Evolutionary conservation across 1,140 invertebrate genomes (phyloP).

Genomic region (Eupeodes corollae): DNA sequence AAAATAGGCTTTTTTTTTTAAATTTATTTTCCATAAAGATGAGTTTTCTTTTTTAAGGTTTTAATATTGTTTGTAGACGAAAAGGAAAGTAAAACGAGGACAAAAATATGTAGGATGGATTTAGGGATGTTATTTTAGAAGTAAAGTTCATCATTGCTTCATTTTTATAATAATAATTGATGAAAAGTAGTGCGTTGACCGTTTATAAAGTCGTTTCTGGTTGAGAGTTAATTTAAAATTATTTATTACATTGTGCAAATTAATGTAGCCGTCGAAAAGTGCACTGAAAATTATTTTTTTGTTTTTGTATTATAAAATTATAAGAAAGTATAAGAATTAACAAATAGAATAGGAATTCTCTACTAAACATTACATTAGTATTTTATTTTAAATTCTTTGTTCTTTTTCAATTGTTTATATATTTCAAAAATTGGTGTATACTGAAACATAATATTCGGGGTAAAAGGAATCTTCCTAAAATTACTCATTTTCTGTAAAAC

Average conservation of each 20-base stretch:
- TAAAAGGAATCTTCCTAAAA: too few species aligned
- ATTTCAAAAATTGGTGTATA: constrained; percentile 5
- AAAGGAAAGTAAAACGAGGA: too few species aligned
- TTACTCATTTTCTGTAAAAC: too few species aligned
- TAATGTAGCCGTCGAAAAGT: neutral
- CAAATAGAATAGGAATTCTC: neutral
- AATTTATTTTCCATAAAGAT: too few species aligned
- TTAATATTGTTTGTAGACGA: too few species aligned
- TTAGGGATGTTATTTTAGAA: too few species aligned
- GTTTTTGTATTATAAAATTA: neutral
- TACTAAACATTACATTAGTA: neutral
- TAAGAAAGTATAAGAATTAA: neutral
- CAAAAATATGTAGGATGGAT: too few species aligned
- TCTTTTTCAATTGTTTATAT: constrained; percentile 25
- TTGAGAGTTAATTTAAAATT: neutral
- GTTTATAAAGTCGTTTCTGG: neutral
- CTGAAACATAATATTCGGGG: too few species aligned
- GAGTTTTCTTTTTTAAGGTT: too few species aligned
- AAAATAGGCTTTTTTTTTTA: too few species aligned
- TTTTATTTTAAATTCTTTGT: constrained; percentile 1
- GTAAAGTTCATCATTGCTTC: too few species aligned
- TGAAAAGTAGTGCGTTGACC: neutral
- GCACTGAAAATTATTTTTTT: neutral
- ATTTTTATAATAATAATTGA: too few species aligned
- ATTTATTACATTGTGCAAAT: neutral